Percentiles rank a stretch among this genome's conserved stretches.
These are phyloP conservation scores for Danio kyathit DNA, from an alignment of 2,797 vertebrate species.

Conservation along the genomic window DNA sequence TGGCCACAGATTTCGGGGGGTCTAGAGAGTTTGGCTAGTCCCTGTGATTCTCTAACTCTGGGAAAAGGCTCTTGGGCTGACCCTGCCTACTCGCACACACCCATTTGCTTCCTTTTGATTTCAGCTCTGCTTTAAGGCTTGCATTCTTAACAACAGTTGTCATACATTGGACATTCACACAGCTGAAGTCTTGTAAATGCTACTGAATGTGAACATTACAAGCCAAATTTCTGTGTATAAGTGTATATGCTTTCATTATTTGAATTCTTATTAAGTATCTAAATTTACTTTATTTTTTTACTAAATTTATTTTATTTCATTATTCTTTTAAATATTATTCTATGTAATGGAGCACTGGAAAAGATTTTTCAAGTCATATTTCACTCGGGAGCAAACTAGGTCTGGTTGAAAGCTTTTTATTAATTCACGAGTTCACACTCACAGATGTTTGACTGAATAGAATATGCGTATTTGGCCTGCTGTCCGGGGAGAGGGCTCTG, in stretches of 20 bases:
- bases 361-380: background rate
- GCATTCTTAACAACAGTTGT: background rate
- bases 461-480: too few species aligned
- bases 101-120: conserved; percentile 15
- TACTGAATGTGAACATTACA: background rate
- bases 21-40: conserved; percentile 59
- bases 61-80: conserved; percentile 49
- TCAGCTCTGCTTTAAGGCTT: conserved; percentile 13
- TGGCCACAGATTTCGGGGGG: conserved; percentile 46
- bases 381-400: too few species aligned
- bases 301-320: too few species aligned
- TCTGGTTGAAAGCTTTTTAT: too few species aligned
- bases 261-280: background rate
- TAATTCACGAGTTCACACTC: too few species aligned
- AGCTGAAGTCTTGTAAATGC: background rate
- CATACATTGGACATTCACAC: background rate
- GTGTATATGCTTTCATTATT: background rate
- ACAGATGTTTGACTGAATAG: too few species aligned
- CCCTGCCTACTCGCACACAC: conserved; percentile 45
- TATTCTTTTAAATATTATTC: too few species aligned
- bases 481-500: too few species aligned
- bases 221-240: too few species aligned
- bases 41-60: conserved; percentile 44
- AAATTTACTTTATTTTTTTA: too few species aligned
- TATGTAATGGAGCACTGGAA: too few species aligned